Conservation (phyloP, 1,140 invertebrate species). For the Bathynomus jamesi region DNA sequence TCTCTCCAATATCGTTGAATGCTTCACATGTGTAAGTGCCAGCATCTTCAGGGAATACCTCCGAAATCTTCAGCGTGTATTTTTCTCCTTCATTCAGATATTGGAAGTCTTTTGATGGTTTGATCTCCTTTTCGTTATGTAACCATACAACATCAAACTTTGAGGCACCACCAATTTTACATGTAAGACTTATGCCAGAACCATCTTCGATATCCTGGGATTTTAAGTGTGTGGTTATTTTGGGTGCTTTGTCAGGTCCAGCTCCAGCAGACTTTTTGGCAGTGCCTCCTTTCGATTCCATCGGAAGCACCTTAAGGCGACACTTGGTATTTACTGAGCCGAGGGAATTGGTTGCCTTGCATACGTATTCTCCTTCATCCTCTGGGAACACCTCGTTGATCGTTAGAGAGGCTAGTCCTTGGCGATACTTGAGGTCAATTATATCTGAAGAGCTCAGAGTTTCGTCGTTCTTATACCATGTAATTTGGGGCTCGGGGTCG, state of each 20-base stretch:
- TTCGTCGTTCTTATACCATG: slow-evolving; percentile 75
- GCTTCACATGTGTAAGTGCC: slow-evolving; percentile 94
- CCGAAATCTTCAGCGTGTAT: slow-evolving; percentile 80
- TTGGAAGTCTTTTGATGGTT: slow-evolving; percentile 91
- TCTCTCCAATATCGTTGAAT: slow-evolving; percentile 89
- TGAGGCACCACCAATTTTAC: slow-evolving; percentile 71
- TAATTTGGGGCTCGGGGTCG: slow-evolving; percentile 82
- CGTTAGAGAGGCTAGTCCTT: slow-evolving; percentile 69
- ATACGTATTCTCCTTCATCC: slow-evolving; percentile 80
- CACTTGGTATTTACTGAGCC: slow-evolving; percentile 72
- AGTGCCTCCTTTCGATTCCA: slow-evolving; percentile 21
- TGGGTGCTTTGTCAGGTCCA: slow-evolving; percentile 27
- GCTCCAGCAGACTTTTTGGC: slow-evolving; percentile 22
- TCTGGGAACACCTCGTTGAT: slow-evolving; percentile 90
- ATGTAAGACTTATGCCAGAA: slow-evolving; percentile 71
- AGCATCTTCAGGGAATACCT: slow-evolving; percentile 88
- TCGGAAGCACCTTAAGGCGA: slow-evolving; percentile 62
- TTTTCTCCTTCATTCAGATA: slow-evolving; percentile 83
- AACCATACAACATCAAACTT: slow-evolving; percentile 91
- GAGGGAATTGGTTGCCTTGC: slow-evolving; percentile 82
- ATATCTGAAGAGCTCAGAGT: slow-evolving; percentile 68
- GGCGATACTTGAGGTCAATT: slow-evolving; percentile 83
- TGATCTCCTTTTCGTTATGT: slow-evolving; percentile 94
- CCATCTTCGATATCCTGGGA: slow-evolving; percentile 77
- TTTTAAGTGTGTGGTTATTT: slow-evolving; percentile 57